Conservation (phyloP, 1,140 invertebrate species). For the Battus philenor region DNA sequence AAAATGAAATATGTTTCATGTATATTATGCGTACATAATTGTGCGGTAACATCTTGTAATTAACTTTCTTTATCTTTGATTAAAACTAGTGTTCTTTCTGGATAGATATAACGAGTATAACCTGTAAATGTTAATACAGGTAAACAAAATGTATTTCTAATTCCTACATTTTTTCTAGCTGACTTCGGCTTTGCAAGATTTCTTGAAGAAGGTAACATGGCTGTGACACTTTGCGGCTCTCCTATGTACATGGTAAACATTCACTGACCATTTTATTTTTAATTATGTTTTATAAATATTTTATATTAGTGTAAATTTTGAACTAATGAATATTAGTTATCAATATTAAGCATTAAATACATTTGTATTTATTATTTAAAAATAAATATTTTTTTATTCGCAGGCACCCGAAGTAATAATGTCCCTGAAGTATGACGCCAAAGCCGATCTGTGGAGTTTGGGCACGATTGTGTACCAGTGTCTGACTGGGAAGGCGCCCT, state of each 20-base stretch:
- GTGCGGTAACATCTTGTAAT: too few species aligned
- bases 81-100: too few species aligned
- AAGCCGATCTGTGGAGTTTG: constrained; percentile 99
- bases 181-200: constrained; percentile 99
- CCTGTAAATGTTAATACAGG: too few species aligned
- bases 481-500: constrained; percentile 98
- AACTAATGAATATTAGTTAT: too few species aligned
- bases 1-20: too few species aligned
- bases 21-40: too few species aligned
- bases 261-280: too few species aligned
- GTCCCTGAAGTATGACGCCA: constrained; percentile 98
- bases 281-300: too few species aligned
- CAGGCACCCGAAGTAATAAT: constrained; percentile 99
- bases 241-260: constrained; percentile 99
- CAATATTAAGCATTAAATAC: not conserved
- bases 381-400: not conserved
- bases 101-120: too few species aligned
- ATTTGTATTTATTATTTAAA: constrained; percentile 1
- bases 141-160: too few species aligned
- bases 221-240: constrained; percentile 98
- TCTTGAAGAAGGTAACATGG: constrained; percentile 99
- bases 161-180: constrained; percentile 78
- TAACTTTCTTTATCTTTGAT: constrained; percentile 1
- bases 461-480: constrained; percentile 99
- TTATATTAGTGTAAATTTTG: too few species aligned